These are phyloP conservation scores for Dasyprocta punctata DNA, from an alignment of 2,113 vertebrate species.

Conservation along the genomic window DNA sequence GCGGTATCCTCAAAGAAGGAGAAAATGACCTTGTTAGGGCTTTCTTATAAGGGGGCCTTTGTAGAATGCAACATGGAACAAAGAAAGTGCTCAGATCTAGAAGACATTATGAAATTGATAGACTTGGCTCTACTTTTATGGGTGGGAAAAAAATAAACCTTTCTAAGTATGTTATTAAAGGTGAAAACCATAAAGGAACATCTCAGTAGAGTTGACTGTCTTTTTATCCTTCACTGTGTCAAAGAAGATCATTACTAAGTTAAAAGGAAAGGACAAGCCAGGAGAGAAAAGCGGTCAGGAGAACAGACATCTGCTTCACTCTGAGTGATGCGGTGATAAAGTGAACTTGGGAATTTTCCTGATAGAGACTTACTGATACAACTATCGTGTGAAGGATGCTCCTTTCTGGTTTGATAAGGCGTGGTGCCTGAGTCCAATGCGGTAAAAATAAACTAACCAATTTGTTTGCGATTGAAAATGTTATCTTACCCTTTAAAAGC, in stretches of 20 bases:
- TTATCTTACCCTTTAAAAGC: conserved; percentile 48
- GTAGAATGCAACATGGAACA: neutral
- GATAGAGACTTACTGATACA: neutral
- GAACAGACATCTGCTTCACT: neutral
- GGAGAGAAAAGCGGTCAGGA: neutral
- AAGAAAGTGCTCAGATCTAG: neutral
- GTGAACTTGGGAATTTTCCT: neutral
- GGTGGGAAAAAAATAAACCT: neutral
- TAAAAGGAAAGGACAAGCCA: conserved; percentile 34
- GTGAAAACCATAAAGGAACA: conserved; percentile 45
- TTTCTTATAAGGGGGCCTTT: neutral
- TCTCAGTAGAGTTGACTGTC: conserved; percentile 8
- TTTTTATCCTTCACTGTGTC: conserved; percentile 54
- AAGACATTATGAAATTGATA: neutral
- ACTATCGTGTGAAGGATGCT: neutral
- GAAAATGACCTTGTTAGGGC: neutral
- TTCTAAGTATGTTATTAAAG: conserved; percentile 47
- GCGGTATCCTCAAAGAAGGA: neutral
- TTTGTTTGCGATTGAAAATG: neutral
- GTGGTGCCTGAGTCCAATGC: neutral
- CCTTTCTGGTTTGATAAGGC: conserved; percentile 51
- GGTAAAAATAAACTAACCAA: conserved; percentile 16
- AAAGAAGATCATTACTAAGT: conserved; percentile 55
- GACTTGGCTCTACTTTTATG: neutral
- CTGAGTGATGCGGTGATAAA: neutral